Conservation (phyloP, 2,797 vertebrate species). For the Sylvilagus floridanus region DNA sequence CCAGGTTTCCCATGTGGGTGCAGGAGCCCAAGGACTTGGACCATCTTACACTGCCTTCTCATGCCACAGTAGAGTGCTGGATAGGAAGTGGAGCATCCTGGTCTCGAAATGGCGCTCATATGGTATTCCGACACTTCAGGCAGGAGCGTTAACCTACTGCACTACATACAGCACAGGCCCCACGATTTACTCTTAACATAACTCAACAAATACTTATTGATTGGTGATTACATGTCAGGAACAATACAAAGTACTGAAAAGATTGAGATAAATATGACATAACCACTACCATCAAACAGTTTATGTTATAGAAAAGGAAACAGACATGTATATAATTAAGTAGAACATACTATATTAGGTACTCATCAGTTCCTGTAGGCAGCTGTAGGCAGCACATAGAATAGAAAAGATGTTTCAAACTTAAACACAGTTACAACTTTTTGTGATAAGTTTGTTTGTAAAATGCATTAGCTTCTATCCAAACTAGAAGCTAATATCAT, state of each 20-base stretch:
- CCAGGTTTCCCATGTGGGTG: too few relatives aligned
- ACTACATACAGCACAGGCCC: too few relatives aligned
- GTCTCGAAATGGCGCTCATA: too few relatives aligned
- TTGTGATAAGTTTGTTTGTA: background rate
- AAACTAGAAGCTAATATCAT: background rate
- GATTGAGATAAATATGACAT: background rate
- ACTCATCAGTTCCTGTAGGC: background rate
- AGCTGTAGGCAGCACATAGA: too few relatives aligned
- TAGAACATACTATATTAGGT: background rate
- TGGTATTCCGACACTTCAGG: too few relatives aligned
- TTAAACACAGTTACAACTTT: background rate
- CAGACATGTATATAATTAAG: background rate
- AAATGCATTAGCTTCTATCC: background rate
- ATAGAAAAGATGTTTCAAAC: background rate
- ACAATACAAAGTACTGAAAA: background rate
- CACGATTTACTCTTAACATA: background rate
- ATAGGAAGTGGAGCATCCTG: too few relatives aligned
- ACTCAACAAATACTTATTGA: slow-evolving; percentile 3
- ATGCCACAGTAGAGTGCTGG: too few relatives aligned
- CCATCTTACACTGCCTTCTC: too few relatives aligned
- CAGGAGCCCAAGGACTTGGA: too few relatives aligned
- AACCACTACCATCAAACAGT: background rate
- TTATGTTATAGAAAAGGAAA: background rate
- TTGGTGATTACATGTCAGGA: background rate
- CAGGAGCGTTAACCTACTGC: too few relatives aligned